Base-by-base conservation (phyloP, 2,888 invertebrate species). In the Ornithoptera priamus region DNA sequence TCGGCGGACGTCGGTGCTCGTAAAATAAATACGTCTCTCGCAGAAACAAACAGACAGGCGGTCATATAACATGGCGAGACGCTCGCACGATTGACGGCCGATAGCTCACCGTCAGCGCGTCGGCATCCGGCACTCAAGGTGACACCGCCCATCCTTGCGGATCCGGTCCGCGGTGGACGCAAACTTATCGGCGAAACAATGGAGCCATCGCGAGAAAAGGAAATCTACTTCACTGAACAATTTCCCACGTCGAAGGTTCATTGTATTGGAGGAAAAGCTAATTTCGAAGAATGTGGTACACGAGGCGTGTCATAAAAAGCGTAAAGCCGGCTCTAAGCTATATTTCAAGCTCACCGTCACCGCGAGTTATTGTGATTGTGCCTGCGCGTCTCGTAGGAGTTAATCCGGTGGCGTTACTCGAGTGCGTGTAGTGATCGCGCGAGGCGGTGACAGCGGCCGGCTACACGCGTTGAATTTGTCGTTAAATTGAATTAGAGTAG, bases 41-140 rank as follows among this genome's bases (percentile, higher is more conserved):
- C 85, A 82, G 83, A 87, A 85, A 87, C 89, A 86, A 85, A 89
- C 87, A 85, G 83, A 85, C 83, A 84, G 81, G 84, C 84, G 80
- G 77, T 78, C 83, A 82, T 88, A 88, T 87, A 86, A 88, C 86
- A 88, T 85, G 84, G 83, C 86, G 81, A 86, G 88, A 85, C 85
- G 85, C 84, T 87, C 83, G 83, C 82, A 85, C 90, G 91, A 92
- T 91, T 86, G 91, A 88, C 90, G 89, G 85, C 80, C 90, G 90
- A 91, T 91, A 91, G 86, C 89, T 80, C 86, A 85, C 74, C 81
- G 82, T 79, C 88, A 86, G 88, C 85, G 83, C 75, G 82, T 77
- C 85, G 87, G 86, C 88, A 89, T 92, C 92, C 91, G 91, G 90
- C 87, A 87, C 83, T 87, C 91, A 91, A 92, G 91, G 92, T 92